Base-by-base conservation (phyloP, 2,888 invertebrate species). In the Graphium colonna region DNA sequence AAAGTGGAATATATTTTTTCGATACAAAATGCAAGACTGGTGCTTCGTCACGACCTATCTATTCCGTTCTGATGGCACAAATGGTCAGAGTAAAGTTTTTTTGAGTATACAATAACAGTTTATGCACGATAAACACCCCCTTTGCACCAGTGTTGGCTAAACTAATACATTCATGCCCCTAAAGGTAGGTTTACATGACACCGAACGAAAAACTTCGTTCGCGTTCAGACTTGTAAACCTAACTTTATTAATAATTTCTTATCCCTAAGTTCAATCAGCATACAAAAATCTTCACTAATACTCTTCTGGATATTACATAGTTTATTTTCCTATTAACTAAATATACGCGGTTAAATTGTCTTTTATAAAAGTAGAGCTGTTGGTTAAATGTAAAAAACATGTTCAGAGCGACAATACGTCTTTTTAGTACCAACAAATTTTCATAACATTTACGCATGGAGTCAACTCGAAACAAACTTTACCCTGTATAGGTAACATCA, bases 111-210 rank as follows among this genome's bases (percentile, higher is more conserved):
- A 67, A 67, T 58, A 63, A 62, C 67, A 68, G 65, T 58, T 55
- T 57, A 60, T 61, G 66, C 58, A 58, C 59, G 67, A 65, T 65
- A 62, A 60, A 63, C 62, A 62, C 60, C 57, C 63, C 63, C 65
- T 69, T 69, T 71, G 73, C 75, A 74, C 74, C 73, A 67, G 68
- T 62, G 62, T 65, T 64, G 64, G 65, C 52, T 59, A 66, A 71
- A 63, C 38, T 51, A 51, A 62, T 53, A 56, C 55, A 42, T 46
- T 55, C 39, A 36, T 33, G 10, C 12, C 16, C 28, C 16, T 5
- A 51, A 44, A 48, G 16, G 16, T 17, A 51, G 36, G 38, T 38
- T 12, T 36, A 1, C 36, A 36, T n/a, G n/a, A n/a, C n/a, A n/a
- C n/a, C n/a, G n/a, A n/a, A n/a, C n/a, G n/a, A n/a, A n/a, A n/a